These are phyloP conservation scores for Siphonodentalium dalli DNA, from an alignment of 2,888 invertebrate genomes.

Conservation along the genomic window DNA sequence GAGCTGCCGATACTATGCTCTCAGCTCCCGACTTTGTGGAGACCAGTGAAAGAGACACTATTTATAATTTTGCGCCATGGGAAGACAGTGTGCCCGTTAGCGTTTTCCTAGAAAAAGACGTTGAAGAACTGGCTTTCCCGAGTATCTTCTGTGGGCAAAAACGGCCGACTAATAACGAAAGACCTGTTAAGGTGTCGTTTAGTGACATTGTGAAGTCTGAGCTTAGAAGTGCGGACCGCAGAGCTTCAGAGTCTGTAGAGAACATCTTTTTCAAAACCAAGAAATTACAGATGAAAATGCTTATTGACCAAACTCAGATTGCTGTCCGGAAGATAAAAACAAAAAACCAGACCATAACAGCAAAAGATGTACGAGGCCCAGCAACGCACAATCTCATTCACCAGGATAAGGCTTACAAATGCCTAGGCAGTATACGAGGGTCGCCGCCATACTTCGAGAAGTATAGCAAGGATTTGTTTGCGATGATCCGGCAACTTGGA, in stretches of 20 bases:
- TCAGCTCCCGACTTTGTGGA: slow-evolving; percentile 25
- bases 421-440: slow-evolving; percentile 24
- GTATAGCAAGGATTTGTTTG: slow-evolving; percentile 32
- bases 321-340: slow-evolving; percentile 26
- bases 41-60: slow-evolving; percentile 20
- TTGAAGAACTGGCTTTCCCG: slow-evolving; percentile 28
- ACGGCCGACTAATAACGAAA: slow-evolving; percentile 12
- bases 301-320: slow-evolving; percentile 22
- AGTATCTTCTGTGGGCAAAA: slow-evolving; percentile 23
- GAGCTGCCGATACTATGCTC: slow-evolving; percentile 22
- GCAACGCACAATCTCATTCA: slow-evolving; percentile 3
- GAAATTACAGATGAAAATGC: slow-evolving; percentile 27
- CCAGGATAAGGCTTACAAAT: slow-evolving; percentile 26
- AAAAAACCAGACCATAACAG: slow-evolving; percentile 14
- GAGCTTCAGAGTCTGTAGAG: slow-evolving; percentile 16
- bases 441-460: slow-evolving; percentile 34
- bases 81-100: slow-evolving; percentile 28
- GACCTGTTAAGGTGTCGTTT: slow-evolving; percentile 20
- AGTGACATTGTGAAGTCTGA: slow-evolving; percentile 16
- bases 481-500: slow-evolving; percentile 36
- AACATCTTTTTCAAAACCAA: slow-evolving; percentile 32
- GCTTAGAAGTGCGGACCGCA: slow-evolving; percentile 17
- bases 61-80: slow-evolving; percentile 29
- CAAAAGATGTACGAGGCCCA: slow-evolving; percentile 13
- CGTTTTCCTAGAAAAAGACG: slow-evolving; percentile 22